phyloP scores from a whole-genome alignment of 2,888 invertebrate species.

The Spisula subtruncata region DNA sequence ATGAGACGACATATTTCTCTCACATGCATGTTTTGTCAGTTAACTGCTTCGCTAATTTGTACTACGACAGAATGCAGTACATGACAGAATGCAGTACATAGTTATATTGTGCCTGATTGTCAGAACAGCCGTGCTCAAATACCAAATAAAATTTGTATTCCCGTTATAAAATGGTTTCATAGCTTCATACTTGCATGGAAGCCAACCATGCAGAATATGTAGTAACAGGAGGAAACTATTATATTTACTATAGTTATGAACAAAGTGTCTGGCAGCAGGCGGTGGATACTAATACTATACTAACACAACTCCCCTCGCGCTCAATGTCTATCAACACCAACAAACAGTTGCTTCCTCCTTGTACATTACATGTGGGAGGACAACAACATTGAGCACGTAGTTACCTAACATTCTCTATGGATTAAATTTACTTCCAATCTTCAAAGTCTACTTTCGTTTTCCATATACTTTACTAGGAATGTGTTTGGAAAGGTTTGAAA shows the following conservation, averaged over 20 bases:
- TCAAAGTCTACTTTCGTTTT: slow-evolving; percentile 8
- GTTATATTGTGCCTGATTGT: too few species aligned
- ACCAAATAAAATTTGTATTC: too few species aligned
- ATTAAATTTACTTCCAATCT: neutral
- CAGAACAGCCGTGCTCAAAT: too few species aligned
- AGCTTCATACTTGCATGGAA: neutral
- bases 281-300: neutral
- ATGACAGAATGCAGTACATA: too few species aligned
- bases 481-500: neutral
- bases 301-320: neutral
- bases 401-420: neutral
- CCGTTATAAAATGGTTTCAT: too few species aligned
- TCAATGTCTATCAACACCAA: neutral
- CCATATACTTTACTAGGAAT: slow-evolving; percentile 16
- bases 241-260: neutral
- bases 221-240: neutral
- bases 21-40: too few species aligned
- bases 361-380: slow-evolving; percentile 9
- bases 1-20: too few species aligned
- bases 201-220: slow-evolving; percentile 1
- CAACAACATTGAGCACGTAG: neutral
- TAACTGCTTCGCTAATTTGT: too few species aligned
- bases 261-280: neutral
- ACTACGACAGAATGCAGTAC: too few species aligned
- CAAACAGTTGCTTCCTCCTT: slow-evolving; percentile 16